Conservation (phyloP, 1,140 invertebrate genomes). For the Stegodyphus mimosarum region DNA sequence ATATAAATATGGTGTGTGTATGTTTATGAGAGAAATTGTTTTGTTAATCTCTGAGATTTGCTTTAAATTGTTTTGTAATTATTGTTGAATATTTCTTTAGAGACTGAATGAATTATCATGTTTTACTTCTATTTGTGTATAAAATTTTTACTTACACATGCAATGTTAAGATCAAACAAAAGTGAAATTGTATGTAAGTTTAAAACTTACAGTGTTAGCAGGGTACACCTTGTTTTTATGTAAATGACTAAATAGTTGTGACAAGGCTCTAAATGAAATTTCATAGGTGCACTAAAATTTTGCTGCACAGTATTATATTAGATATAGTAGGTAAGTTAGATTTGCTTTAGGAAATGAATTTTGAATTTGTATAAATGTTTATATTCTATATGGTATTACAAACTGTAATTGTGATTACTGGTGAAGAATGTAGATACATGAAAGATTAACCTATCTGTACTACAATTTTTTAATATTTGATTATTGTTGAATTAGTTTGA, state of each 20-base stretch:
- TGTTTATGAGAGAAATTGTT: no score
- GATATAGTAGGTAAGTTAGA: conserved; percentile 29
- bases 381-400: neutral
- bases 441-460: no score
- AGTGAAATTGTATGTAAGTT: conserved; percentile 46
- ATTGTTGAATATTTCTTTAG: no score
- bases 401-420: no score
- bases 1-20: no score
- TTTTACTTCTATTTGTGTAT: neutral
- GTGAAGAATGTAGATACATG: no score
- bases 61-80: no score
- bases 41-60: no score
- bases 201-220: conserved; percentile 40
- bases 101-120: neutral
- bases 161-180: conserved; percentile 52
- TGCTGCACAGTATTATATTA: conserved; percentile 42
- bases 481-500: no score
- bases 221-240: conserved; percentile 30
- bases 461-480: no score
- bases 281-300: conserved; percentile 39
- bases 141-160: neutral
- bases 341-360: conserved; percentile 21
- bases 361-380: neutral
- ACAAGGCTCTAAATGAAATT: conserved; percentile 20
- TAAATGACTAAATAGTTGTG: conserved; percentile 12